Evolutionary conservation across 2,888 invertebrate genomes (phyloP).

Genomic region (Euproctis similis): DNA sequence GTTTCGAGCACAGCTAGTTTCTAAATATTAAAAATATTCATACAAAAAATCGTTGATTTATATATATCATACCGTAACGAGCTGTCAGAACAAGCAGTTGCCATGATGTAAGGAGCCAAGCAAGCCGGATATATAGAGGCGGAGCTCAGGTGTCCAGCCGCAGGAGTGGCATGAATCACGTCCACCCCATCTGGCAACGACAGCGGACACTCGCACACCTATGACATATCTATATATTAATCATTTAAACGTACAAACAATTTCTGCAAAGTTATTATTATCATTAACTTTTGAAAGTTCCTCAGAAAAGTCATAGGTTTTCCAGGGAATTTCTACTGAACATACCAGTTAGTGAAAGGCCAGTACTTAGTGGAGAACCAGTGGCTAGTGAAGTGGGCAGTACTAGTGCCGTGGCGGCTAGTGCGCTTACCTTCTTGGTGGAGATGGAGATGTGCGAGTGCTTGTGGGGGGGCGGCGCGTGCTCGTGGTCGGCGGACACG

Average conservation of each 20-base stretch:
- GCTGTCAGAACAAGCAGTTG: slow-evolving; percentile 96
- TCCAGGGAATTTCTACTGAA: no score
- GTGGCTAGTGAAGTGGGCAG: not conserved
- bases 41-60: not conserved
- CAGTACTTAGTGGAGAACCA: not conserved
- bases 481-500: slow-evolving; percentile 58
- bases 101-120: slow-evolving; percentile 96
- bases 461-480: slow-evolving; percentile 56
- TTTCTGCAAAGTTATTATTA: no score
- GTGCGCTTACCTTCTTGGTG: slow-evolving; percentile 84
- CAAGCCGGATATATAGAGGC: slow-evolving; percentile 99
- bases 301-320: no score
- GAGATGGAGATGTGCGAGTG: slow-evolving; percentile 85
- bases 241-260: no score
- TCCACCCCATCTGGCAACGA: slow-evolving; percentile 93
- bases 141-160: slow-evolving; percentile 97
- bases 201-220: slow-evolving; percentile 90
- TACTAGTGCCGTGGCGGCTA: not conserved
- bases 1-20: no score
- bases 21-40: no score
- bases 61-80: slow-evolving; percentile 75
- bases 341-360: not conserved
- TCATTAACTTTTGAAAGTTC: no score
- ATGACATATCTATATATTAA: no score
- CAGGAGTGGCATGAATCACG: slow-evolving; percentile 94